Evolutionary conservation across 2,888 invertebrate genomes (phyloP), one percentile per base, ranked within the genome.

Genomic region (Hedychridium roseum): DNA sequence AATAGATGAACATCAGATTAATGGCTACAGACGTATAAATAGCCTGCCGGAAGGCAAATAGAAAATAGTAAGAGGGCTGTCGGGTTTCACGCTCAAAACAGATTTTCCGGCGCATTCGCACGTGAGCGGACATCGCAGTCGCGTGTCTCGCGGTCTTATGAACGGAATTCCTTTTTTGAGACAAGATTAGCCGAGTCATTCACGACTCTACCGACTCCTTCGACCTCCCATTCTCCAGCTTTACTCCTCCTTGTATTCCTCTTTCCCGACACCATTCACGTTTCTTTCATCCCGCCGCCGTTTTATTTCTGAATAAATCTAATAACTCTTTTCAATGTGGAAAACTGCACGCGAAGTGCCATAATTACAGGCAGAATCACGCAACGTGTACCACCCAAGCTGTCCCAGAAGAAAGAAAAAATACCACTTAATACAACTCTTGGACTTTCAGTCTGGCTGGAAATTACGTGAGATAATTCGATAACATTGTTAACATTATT

Each of bases 171-270:
- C 51, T 44, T 9, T 7, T 17, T 39, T n/a, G 38, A 7, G 37
- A 30, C 37, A 37, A 36, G 52, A 63, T 60, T 62, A 65, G 58
- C 45, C 50, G 39, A 54, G 54, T 57, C 66, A 60, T 64, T 66
- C 63, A 58, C 43, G 54, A 45, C 47, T 34, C 18, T 38, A 12
- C 26, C 18, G 32, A 15, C 14, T 31, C 21, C 34, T 17, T 15
- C n/a, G 21, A 27, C 37, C n/a, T 31, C 7, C 7, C 32, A 3
- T 15, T 32, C 32, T 18, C 21, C 18, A 16, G 18, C 16, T 20
- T n/a, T n/a, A 7, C 17, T 18, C 35, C 15, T 30, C 14, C 3
- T 17, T n/a, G 11, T 16, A 16, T 38, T 28, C 17, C 23, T 18
- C 7, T 3, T 17, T 17, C 5, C 6, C 32, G 53, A 54, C 45